Base-by-base conservation (phyloP, 2,113 vertebrate genomes). In the Rhegmatorhina hoffmannsi region DNA sequence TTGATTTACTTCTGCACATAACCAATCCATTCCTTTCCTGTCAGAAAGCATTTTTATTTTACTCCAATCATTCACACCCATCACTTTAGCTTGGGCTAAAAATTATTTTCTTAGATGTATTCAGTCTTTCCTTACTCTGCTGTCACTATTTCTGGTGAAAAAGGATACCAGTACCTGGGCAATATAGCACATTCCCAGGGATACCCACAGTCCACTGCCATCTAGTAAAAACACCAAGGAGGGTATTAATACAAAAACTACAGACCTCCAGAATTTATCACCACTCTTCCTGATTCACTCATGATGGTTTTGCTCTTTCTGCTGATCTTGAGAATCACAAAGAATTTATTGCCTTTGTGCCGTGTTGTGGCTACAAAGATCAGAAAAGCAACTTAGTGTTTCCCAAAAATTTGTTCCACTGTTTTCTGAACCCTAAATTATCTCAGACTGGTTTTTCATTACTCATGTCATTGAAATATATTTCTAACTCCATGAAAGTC, bases 1-100 rank as follows among this genome's bases (percentile, higher is more conserved):
- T 82, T 95, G 88, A 96, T 91, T 96, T 93, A 94, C 85, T 92
- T 89, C 80, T 78, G 60, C 77, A 78, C 56, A 64, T 93, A 96
- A 96, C 85, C 60, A 90, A 92, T 90, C 64, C 5, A 1, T 90
- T 95, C 62, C 58, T 90, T 67, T 86, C 82, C 78, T 81, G 83
- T 93, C 94, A 96, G 84, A 81, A 95, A 93, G 93, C 33, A 63
- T 82, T 93, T 94, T 87, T 92, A 66, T 72, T 96, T 88, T 85
- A 83, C 76, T 87, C 73, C 36, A 87, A 17, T 92, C 62, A 56
- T 92, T 92, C 84, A 95, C 72, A 97, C 74, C 93, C 80, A 38
- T 96, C 90, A 74, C 69, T 64, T 43, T 43, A 43, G 21, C 83
- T 83, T 62, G 40, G 44, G 29, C 72, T 94, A 92, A 86, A 90